These are phyloP conservation scores for Strongylocentrotus purpuratus DNA, from an alignment of 35 echinoderm and acorn worm genomes.

Conservation along the genomic window DNA sequence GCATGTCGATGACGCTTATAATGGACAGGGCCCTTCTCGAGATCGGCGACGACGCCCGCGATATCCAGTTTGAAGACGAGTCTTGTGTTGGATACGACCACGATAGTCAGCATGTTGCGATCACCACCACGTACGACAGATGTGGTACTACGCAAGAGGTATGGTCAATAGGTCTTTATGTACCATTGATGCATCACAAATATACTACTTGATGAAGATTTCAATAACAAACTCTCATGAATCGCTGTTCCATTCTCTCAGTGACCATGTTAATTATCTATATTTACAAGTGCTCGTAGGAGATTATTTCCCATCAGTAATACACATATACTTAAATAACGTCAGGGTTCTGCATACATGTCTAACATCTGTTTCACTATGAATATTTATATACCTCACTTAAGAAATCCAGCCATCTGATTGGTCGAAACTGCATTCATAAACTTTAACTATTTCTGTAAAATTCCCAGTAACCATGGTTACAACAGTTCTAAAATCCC, in stretches of 20 bases:
- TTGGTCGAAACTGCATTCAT: too few species aligned
- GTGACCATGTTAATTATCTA: neutral
- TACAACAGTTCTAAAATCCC: too few species aligned
- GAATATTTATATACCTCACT: too few species aligned
- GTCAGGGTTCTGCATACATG: too few species aligned
- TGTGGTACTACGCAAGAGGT: constrained; percentile 34
- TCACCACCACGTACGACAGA: constrained; percentile 25
- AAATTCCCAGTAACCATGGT: too few species aligned
- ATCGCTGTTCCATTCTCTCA: neutral
- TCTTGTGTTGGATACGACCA: constrained; percentile 41
- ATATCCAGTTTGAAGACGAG: constrained; percentile 25
- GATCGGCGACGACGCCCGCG: neutral
- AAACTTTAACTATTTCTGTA: too few species aligned
- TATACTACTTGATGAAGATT: neutral
- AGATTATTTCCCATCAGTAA: too few species aligned
- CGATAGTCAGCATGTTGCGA: constrained; percentile 23
- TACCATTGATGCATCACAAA: too few species aligned
- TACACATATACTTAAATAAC: too few species aligned
- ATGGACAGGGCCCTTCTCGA: constrained; percentile 30
- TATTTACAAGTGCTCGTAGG: too few species aligned
- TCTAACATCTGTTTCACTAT: too few species aligned
- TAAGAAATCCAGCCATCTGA: too few species aligned
- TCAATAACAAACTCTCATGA: neutral
- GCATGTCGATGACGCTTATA: constrained; percentile 14
- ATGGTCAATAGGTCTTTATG: neutral